phyloP scores from a whole-genome alignment of 2,888 invertebrate genomes.

The Mylabris sibirica region DNA sequence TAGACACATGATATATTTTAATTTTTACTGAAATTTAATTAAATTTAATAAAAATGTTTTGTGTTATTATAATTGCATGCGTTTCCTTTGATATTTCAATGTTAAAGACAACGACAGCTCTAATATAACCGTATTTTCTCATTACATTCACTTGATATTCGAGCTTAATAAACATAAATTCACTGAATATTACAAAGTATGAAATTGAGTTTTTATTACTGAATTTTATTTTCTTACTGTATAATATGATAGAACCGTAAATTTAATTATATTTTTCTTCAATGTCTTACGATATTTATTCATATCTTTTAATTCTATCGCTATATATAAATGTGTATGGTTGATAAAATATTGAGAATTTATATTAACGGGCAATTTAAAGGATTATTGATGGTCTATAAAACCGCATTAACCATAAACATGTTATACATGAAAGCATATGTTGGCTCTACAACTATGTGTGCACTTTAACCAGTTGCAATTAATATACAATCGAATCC shows the following conservation, averaged over 20 bases:
- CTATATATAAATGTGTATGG: too few relatives aligned
- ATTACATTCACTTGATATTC: background rate
- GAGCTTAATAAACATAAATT: slow-evolving; percentile 7
- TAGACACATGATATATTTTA: background rate
- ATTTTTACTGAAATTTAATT: background rate
- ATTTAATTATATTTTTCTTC: slow-evolving; percentile 19
- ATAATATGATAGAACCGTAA: slow-evolving; percentile 8
- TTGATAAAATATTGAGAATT: slow-evolving; percentile 33
- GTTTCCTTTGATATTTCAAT: slow-evolving; percentile 42
- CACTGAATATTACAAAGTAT: slow-evolving; percentile 2
- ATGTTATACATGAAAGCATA: slow-evolving; percentile 27
- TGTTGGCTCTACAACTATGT: slow-evolving; percentile 17
- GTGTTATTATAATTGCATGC: slow-evolving; percentile 32
- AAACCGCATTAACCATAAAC: slow-evolving; percentile 43
- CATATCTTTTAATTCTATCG: slow-evolving; percentile 10
- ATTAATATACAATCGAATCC: background rate
- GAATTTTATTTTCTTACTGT: background rate
- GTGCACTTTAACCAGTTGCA: background rate
- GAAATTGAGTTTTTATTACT: slow-evolving; percentile 4
- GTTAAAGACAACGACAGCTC: background rate
- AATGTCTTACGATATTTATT: slow-evolving; percentile 25
- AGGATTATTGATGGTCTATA: slow-evolving; percentile 46
- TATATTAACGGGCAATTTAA: slow-evolving; percentile 46
- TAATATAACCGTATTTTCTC: background rate
- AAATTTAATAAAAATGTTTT: background rate